Evolutionary conservation across 1,140 invertebrate species (phyloP), one percentile per base, ranked within the genome.

Genomic region (Musca vetustissima): DNA sequence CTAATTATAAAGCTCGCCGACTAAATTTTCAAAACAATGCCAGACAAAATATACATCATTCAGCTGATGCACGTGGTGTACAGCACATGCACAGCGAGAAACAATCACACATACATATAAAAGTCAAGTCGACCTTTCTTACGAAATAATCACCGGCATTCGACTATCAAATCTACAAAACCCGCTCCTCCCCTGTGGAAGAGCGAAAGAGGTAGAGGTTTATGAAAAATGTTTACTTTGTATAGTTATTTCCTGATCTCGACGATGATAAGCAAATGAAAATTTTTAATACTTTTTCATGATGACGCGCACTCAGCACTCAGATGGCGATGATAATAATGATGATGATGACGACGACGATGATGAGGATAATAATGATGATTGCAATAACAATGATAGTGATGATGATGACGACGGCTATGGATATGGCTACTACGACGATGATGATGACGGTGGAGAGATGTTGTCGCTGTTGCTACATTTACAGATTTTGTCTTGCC

Each of bases 351-450:
- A 49, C n/a, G n/a, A n/a, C n/a, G n/a, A n/a, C n/a, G n/a, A n/a
- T n/a, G 55, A 64, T 53, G 52, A 19, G 66, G 64, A 61, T 55
- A 43, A 59, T 66, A 55, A 66, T 47, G 70, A 77, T 80, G 80
- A 81, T 81, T 32, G 28, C 28, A 32, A 32, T 32, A 32, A 32
- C 28, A 32, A n/a, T n/a, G n/a, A n/a, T n/a, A n/a, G n/a, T 9
- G 28, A 32, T 9, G 28, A 32, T 9, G 28, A 32, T 9, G 28
- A n/a, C n/a, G n/a, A 32, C 9, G n/a, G 28, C 3, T 32, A n/a
- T n/a, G n/a, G n/a, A n/a, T n/a, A n/a, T n/a, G n/a, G n/a, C n/a
- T n/a, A n/a, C n/a, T 3, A 32, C 9, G 3, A 32, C 43, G 28
- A n/a, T 32, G 57, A 6, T 17, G 57, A 19, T 24, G 25, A 4